Evolutionary conservation across 92 coral and sea anemone genomes (phyloP).

Genomic region (Blastomussa wellsi): DNA sequence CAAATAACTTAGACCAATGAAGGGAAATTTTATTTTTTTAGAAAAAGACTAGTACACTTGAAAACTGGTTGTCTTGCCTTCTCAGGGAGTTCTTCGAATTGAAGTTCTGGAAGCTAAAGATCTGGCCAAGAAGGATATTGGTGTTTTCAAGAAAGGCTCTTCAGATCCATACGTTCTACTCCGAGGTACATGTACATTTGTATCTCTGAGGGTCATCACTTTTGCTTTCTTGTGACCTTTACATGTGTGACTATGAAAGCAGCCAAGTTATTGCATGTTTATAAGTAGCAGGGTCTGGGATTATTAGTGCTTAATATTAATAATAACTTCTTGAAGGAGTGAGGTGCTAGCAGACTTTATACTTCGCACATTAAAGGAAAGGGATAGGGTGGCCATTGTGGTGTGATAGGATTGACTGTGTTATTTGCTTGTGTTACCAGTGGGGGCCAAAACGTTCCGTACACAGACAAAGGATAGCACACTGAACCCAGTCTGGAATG

Average conservation of each 20-base stretch:
- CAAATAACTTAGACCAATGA: too few relatives aligned
- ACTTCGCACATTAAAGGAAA: too few relatives aligned
- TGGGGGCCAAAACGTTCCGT: constrained; percentile 91
- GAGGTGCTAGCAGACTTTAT: too few relatives aligned
- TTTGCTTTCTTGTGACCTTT: neutral
- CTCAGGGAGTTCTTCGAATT: constrained; percentile 90
- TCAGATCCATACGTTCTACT: constrained; percentile 92
- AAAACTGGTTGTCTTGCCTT: neutral
- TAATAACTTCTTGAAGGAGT: too few relatives aligned
- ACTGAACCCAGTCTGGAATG: constrained; percentile 91
- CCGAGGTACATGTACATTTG: too few relatives aligned
- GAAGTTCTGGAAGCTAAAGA: constrained; percentile 94
- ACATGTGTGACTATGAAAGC: too few relatives aligned
- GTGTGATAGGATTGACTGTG: too few relatives aligned
- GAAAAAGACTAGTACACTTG: too few relatives aligned
- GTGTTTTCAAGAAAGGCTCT: constrained; percentile 88
- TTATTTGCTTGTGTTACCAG: constrained; percentile 31
- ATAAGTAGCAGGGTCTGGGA: too few relatives aligned
- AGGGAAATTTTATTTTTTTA: too few relatives aligned
- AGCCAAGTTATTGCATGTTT: neutral
- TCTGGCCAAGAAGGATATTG: constrained; percentile 89
- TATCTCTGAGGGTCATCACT: neutral
- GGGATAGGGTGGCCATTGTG: too few relatives aligned
- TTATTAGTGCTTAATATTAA: too few relatives aligned
- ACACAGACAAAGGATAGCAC: constrained; percentile 89